Evolutionary conservation across 2,888 invertebrate genomes (phyloP), one percentile per base, ranked within the genome.

Genomic region (Luffia ferchaultella): DNA sequence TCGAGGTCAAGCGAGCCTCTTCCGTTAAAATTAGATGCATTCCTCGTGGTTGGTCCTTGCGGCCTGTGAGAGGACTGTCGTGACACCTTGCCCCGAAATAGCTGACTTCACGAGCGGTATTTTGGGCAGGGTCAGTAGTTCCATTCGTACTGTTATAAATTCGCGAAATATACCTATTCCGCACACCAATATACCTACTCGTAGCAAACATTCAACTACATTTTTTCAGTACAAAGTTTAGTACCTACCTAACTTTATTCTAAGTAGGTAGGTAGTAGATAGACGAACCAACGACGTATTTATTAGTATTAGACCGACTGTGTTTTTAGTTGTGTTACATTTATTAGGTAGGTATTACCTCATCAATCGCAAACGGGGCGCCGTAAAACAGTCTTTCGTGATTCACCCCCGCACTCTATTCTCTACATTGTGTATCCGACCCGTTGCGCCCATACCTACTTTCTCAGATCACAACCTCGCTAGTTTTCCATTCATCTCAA

Each of bases 21-120:
- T 76, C 78, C 71, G 79, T 71, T 78, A 82, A 82, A 82, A 82
- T 82, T 80, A 83, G 79, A 80, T 79, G 79, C 82, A 80, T 83
- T 76, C 82, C 80, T 49, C 67, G 76, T 73, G 75, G 75, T 76
- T 76, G 41, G 3, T n/a, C 43, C 17, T 51, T 43, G 20, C 47
- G 42, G 18, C 45, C 7, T 62, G 60, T 70, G 62, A 16, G 48
- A 65, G 62, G 68, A 64, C 62, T 63, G 56, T 70, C 62, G 69
- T 70, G 66, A 67, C 66, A 30, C 44, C 18, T 16, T 46, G 16
- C 42, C 17, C 50, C 42, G 30, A 47, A 53, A 46, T 50, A 53
- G 45, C 49, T 49, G 16, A 42, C 42, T 49, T n/a, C 17, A 30
- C 49, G 18, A 40, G 16, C 19, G 18, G 72, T 82, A 80, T 80